Evolutionary conservation across 2,113 vertebrate genomes (phyloP).

Genomic region (Forbesichthys papilliferus): DNA sequence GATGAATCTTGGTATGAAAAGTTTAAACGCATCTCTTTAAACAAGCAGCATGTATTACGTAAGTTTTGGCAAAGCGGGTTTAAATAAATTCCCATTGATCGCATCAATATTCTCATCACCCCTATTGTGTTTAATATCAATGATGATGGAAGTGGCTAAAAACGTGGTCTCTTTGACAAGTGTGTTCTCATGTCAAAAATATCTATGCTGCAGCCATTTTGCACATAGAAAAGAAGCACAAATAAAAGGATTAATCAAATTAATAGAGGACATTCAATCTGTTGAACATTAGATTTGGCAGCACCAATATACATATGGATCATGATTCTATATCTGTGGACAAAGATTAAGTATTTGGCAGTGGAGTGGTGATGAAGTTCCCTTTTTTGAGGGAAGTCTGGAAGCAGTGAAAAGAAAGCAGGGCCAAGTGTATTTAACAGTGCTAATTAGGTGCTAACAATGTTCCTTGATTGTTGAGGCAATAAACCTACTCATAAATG

Average conservation of each 20-base stretch:
- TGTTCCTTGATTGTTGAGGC: slow-evolving; percentile 60
- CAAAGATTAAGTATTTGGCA: slow-evolving; percentile 15
- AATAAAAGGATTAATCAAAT: slow-evolving; percentile 4
- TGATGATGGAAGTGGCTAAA: slow-evolving; percentile 38
- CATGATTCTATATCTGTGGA: slow-evolving; percentile 4
- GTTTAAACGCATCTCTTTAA: slow-evolving; percentile 46
- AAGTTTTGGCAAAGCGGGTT: slow-evolving; percentile 40
- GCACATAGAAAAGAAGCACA: neutral
- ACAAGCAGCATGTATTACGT: slow-evolving; percentile 48
- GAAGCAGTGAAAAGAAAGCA: slow-evolving; percentile 26
- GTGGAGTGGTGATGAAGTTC: slow-evolving; percentile 12
- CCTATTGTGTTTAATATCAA: slow-evolving; percentile 51
- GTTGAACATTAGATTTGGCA: neutral
- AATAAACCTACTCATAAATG: slow-evolving; percentile 72
- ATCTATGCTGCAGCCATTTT: slow-evolving; percentile 17
- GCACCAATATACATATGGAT: neutral
- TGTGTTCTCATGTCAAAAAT: slow-evolving; percentile 40
- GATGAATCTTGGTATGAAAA: slow-evolving; percentile 39
- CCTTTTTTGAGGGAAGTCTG: slow-evolving; percentile 9
- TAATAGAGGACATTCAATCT: neutral
- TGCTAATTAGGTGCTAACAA: slow-evolving; percentile 72
- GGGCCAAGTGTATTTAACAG: slow-evolving; percentile 47
- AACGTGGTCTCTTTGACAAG: slow-evolving; percentile 14
- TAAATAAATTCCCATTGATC: slow-evolving; percentile 53
- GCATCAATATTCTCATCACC: slow-evolving; percentile 55